Conservation (phyloP, 1,140 invertebrate genomes). For the Sinella curviseta region DNA sequence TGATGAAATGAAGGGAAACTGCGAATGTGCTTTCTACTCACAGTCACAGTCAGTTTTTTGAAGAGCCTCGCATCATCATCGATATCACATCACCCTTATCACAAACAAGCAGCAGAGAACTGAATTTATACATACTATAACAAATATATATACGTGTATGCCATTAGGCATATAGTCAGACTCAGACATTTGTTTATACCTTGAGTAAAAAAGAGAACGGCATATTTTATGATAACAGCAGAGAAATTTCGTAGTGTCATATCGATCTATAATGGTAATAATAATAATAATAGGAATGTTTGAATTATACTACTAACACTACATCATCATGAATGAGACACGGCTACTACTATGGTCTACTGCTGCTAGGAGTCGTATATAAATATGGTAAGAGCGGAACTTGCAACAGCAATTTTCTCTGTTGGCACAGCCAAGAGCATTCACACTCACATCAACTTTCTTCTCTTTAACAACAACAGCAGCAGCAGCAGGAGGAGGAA, state of each 20-base stretch:
- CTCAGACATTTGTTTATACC: not conserved
- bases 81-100: not conserved
- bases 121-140: too few species aligned
- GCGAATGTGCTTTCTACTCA: not conserved
- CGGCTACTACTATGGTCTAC: not conserved
- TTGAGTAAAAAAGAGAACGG: not conserved
- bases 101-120: too few species aligned
- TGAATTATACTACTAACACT: not conserved
- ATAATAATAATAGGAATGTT: slow-evolving; percentile 10
- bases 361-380: not conserved
- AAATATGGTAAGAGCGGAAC: slow-evolving; percentile 4
- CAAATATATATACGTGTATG: too few species aligned
- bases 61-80: too few species aligned
- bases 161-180: too few species aligned
- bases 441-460: slow-evolving; percentile 22
- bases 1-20: not conserved
- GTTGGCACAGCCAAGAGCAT: slow-evolving; percentile 15
- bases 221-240: slow-evolving; percentile 24
- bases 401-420: slow-evolving; percentile 19
- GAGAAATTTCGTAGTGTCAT: slow-evolving; percentile 18
- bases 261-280: slow-evolving; percentile 14
- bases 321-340: not conserved
- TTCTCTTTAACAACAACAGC: not conserved
- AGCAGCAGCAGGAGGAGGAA: not conserved
- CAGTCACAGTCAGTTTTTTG: not conserved